Evolutionary conservation across 2,888 invertebrate genomes (phyloP), one percentile per base, ranked within the genome.

Genomic region (Eilema caniola): DNA sequence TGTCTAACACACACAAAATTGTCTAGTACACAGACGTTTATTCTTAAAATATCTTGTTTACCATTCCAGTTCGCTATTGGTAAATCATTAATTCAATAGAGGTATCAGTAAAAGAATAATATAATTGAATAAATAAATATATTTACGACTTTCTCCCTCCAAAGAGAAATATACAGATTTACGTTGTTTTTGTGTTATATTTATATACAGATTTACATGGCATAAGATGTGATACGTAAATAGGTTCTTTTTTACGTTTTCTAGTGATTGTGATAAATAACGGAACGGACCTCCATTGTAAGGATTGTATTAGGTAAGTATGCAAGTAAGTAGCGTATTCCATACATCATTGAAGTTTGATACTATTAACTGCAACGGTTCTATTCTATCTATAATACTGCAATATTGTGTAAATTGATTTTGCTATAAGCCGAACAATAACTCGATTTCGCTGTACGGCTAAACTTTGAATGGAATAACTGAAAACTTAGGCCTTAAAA

Each of bases 31-130:
- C 31, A 60, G 24, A 24, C 74, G 64, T 66, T 76, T 73, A 61
- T 62, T 68, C 74, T 68, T 63, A 74, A 25, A 80, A 74, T 69
- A 73, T 74, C 59, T 73, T 79, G 77, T 76, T 71, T 76, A 69
- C 70, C 62, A 60, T 71, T 74, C n/a, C 68, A 70, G 69, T 65
- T 69, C 61, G 65, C 24, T 73, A 56, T 69, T 71, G 62, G 66
- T 80, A 64, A 68, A 74, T 62, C 62, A 70, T 65, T 80, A 37
- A 37, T 74, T 71, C 37, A 80, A 62, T 65, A 53, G 20, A 69
- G 53, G 14, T 25, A 61, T 65, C 24, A 53, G 10, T 53, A 53
- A n/a, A 8, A 53, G n/a, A 47, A 53, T 53, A 53, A 41, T 41
- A 37, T 12, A 33, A 28, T 28, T 33, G 28, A 28, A 28, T 33